Percentiles rank a stretch among this genome's conserved stretches.
phyloP scores from a whole-genome alignment of 2,797 vertebrate species.

The Ctenochaetus hawaiiensis region DNA sequence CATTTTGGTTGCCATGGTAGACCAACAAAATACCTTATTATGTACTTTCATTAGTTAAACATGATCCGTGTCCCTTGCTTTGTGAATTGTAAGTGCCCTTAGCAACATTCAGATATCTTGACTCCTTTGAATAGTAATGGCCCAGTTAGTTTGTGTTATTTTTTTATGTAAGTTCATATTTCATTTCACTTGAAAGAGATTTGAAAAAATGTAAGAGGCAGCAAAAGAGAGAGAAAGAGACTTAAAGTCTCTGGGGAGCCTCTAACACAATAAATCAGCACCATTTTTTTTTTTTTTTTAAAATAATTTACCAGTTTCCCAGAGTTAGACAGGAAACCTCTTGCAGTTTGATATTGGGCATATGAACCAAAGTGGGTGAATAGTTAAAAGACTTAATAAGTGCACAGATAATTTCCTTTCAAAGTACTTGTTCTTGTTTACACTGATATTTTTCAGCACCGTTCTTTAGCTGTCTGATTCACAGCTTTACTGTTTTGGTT shows the following conservation, averaged over 20 bases:
- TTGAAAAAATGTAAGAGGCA: background rate
- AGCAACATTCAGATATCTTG: background rate
- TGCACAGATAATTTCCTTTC: background rate
- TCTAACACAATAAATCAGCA: no score
- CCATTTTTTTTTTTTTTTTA: no score
- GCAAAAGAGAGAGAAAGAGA: background rate
- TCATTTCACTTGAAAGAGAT: background rate
- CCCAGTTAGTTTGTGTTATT: background rate
- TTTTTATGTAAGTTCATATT: background rate
- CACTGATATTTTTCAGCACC: background rate
- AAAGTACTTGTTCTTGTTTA: background rate
- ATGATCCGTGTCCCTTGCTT: background rate
- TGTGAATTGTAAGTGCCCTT: constrained; percentile 19
- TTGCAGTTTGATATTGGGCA: background rate
- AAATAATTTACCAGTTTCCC: no score
- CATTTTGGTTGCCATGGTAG: background rate
- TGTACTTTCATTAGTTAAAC: background rate
- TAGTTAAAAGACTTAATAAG: background rate
- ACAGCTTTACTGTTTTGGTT: no score
- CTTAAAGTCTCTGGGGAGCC: background rate
- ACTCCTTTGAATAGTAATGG: constrained; percentile 11
- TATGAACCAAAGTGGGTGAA: background rate
- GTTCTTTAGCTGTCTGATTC: no score
- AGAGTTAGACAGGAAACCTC: background rate
- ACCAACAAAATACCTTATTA: background rate